These are phyloP conservation scores for Biston betularia DNA, from an alignment of 2,888 invertebrate species.

Conservation along the genomic window DNA sequence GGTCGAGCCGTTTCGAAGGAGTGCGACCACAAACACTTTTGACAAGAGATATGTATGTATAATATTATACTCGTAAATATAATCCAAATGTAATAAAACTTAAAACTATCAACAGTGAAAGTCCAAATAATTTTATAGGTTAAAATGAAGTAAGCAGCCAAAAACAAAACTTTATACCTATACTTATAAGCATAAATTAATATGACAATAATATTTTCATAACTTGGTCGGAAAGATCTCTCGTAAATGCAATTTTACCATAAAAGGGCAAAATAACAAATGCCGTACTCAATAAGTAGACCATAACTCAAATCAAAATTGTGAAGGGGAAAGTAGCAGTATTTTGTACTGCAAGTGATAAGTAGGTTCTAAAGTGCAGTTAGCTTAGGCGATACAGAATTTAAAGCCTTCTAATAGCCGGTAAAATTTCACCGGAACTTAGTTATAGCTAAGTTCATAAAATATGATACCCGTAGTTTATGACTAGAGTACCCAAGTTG, in stretches of 20 bases:
- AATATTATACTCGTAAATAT: no score
- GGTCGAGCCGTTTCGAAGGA: no score
- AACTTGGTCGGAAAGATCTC: not conserved
- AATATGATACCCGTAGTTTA: not conserved
- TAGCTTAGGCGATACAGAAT: conserved; percentile 46
- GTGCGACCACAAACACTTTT: no score
- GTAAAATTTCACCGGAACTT: conserved; percentile 14
- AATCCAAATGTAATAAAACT: no score
- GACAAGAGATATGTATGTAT: no score
- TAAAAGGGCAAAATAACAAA: conserved; percentile 31
- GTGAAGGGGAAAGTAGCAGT: conserved; percentile 39
- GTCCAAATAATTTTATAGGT: no score
- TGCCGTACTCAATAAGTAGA: conserved; percentile 18
- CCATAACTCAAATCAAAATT: conserved; percentile 42
- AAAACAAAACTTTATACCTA: no score
- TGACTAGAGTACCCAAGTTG: not conserved
- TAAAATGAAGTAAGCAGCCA: no score
- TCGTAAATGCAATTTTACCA: conserved; percentile 35
- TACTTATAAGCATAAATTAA: no score
- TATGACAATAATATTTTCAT: not conserved
- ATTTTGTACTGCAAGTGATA: conserved; percentile 38
- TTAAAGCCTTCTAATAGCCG: conserved; percentile 31
- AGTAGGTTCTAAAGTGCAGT: conserved; percentile 22
- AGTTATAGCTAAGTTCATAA: not conserved
- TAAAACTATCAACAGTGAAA: no score